Base-by-base conservation (phyloP, 1,140 invertebrate genomes). In the Lysiphlebus fabarum region DNA sequence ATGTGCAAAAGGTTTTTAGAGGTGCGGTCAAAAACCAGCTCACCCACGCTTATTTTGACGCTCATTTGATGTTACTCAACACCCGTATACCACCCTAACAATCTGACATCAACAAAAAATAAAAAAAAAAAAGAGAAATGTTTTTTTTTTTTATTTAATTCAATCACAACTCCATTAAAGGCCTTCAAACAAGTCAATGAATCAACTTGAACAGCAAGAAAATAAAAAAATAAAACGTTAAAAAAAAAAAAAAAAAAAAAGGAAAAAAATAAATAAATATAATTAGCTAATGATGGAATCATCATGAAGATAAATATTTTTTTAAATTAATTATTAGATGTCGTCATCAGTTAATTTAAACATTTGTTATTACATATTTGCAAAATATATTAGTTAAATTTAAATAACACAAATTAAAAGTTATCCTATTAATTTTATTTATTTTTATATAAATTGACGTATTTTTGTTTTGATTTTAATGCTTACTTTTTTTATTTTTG, bases 11-110 rank as follows among this genome's bases (percentile, higher is more conserved):
- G 47, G 55, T 62, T 65, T 65, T 26, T 26, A 26, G 17, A 69
- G 68, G 67, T 64, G 67, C 69, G 67, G 66, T 60, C 62, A 59
- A 36, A 67, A 74, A 74, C 72, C 67, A 63, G 72, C 65, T 71
- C 70, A 66, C 72, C 72, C 72, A 74, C 72, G 72, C 69, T 67
- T 58, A 51, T 12, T 59, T 62, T 40, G 42, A 51, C 43, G 11
- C 26, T 34, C 33, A n/a, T 45, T 55, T 33, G 37, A 50, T 62
- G 49, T 58, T 64, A 54, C 33, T 53, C 59, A 58, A 62, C 50
- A 49, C 47, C 62, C 58, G 56, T 14, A 54, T 65, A 61, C 55
- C 59, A 9, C 17, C 61, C 48, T 12, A 58, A 56, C 40, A 56
- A 58, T 26, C 41, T 43, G 38, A 43, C 34, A 51, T 41, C 53